These are phyloP conservation scores for Cyrtonyx montezumae DNA, from an alignment of 2,113 vertebrate genomes.

Conservation along the genomic window DNA sequence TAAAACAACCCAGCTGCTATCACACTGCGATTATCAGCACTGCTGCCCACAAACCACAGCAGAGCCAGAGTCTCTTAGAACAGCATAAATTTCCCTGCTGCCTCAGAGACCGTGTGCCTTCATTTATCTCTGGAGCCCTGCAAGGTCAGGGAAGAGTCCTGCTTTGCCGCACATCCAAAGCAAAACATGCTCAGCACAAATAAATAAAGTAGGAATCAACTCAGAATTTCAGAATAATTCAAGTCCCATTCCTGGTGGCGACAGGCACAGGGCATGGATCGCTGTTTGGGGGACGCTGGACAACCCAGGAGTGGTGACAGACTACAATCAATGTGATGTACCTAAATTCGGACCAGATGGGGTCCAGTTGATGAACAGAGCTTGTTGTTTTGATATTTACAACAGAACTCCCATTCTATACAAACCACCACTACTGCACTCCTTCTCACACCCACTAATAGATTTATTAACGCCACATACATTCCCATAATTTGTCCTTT, in stretches of 20 bases:
- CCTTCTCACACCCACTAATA: not conserved
- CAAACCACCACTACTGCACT: not conserved
- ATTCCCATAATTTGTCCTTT: not conserved
- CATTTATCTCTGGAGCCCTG: constrained; percentile 46
- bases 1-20: constrained; percentile 35
- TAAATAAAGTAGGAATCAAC: not conserved
- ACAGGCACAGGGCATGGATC: not conserved
- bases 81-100: constrained; percentile 57
- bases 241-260: not conserved
- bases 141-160: constrained; percentile 30
- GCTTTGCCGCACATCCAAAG: constrained; percentile 5
- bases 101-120: constrained; percentile 14
- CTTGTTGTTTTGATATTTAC: not conserved
- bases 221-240: constrained; percentile 7
- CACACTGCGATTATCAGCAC: constrained; percentile 46
- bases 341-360: not conserved
- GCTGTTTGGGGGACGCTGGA: not conserved
- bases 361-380: not conserved
- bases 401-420: not conserved
- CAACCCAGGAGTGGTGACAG: not conserved
- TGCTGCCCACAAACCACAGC: constrained; percentile 32
- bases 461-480: not conserved
- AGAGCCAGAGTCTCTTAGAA: constrained; percentile 52
- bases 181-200: not conserved
- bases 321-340: not conserved